A percentile compares a stretch with the other conserved stretches of the same genome.
These are phyloP conservation scores for Cyphomyrus discorhynchus DNA, from an alignment of 2,113 vertebrate species.

Conservation along the genomic window DNA sequence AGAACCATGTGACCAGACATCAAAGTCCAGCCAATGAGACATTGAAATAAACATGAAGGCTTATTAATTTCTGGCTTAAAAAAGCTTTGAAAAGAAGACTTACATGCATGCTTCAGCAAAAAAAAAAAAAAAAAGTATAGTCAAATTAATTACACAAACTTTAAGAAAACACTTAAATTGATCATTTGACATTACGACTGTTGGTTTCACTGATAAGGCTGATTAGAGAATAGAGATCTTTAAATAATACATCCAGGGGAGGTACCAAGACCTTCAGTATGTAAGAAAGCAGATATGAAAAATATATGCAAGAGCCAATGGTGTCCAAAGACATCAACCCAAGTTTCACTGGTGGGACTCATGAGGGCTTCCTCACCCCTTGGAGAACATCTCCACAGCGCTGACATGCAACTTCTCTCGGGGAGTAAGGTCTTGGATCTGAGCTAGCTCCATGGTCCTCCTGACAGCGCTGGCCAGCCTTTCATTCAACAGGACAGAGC, in stretches of 20 bases:
- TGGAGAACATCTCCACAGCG: conserved; percentile 73
- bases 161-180: background rate
- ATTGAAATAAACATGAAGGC: background rate
- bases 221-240: background rate
- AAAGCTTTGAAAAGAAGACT: background rate
- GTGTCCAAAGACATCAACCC: background rate
- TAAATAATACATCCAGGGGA: background rate
- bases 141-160: background rate
- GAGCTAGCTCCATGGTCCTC: conserved; percentile 61
- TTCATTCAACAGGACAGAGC: conserved; percentile 59
- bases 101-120: background rate
- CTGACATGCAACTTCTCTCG: conserved; percentile 76
- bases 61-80: background rate
- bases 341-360: background rate
- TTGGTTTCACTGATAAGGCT: background rate
- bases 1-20: background rate
- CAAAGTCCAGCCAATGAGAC: background rate
- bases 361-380: conserved; percentile 64
- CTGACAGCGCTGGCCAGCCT: conserved; percentile 64
- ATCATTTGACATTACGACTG: background rate
- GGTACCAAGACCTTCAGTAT: background rate
- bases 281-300: background rate
- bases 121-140: background rate
- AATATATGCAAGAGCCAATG: background rate
- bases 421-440: conserved; percentile 61